Evolutionary conservation across 1,140 invertebrate species (phyloP), one percentile per base, ranked within the genome.

Genomic region (Holotrichia oblita): DNA sequence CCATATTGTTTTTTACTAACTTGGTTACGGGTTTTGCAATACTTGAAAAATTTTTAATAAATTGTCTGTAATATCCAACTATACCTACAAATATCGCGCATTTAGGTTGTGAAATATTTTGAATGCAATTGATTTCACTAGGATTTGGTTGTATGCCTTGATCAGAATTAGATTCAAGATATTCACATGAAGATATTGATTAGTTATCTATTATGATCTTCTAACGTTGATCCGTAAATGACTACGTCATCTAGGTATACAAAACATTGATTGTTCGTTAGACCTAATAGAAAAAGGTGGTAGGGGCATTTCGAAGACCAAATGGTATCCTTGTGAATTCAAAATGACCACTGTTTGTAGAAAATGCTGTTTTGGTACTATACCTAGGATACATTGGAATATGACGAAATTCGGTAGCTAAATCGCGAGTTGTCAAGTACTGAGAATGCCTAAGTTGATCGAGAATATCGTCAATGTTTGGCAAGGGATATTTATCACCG

Each of bases 391-490:
- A 79, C 12, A 91, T 81, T 9, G 81, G 78, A 12, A 91, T 85
- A 81, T 91, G 90, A 81, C 87, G 88, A 83, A 89, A 91, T 7
- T 89, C 90, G 42, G 80, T 85, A 0, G 81, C 81, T 20, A 89
- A 78, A 83, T 91, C 89, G n/a, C 91, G 76, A 0, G 85, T 85
- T 0, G 84, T 83, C 78, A 91, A 90, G 77, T 85, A 88, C 74
- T 83, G 82, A 12, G 83, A 80, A 6, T 84, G 82, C 6, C 84
- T 83, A 77, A 91, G 77, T 40, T 82, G 78, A 79, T 88, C 83
- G 14, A 90, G 79, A 9, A 85, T 83, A 9, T 88, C 85, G 17
- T 86, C 84, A n/a, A 90, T 88, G 12, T 87, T 84, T 3, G 89
- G 90, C 12, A 92, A 81, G 4, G 89, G 89, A 82, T 88, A 91